Percentiles rank a stretch among this genome's conserved stretches.
Evolutionary conservation across 2,888 invertebrate species (phyloP).

Genomic region (Anthrax anthrax): DNA sequence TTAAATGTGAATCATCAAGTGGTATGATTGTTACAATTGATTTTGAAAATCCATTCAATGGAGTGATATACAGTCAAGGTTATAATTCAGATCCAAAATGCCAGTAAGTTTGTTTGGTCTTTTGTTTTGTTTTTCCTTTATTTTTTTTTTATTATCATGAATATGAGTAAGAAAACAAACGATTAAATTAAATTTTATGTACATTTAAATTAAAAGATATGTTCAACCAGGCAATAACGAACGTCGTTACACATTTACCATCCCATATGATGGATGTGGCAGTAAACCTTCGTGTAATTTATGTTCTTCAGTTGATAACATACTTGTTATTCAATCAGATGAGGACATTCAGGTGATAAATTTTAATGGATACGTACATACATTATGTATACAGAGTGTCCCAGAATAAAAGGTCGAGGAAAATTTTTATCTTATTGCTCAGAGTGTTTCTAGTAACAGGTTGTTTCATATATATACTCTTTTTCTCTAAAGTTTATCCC

Average conservation of each 20-base stretch:
- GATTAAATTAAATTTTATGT: too few relatives aligned
- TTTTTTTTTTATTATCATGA: neutral
- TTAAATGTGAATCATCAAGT: constrained; percentile 40
- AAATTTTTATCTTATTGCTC: too few relatives aligned
- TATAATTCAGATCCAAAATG: constrained; percentile 50
- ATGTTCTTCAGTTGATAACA: constrained; percentile 48
- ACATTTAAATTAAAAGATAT: constrained; percentile 36
- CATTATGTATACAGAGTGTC: too few relatives aligned
- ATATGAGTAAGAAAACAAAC: neutral
- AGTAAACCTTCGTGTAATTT: constrained; percentile 45
- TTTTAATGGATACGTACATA: too few relatives aligned
- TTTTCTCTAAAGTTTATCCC: too few relatives aligned
- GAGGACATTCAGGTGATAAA: constrained; percentile 41
- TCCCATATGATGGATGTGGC: constrained; percentile 51
- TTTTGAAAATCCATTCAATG: constrained; percentile 48
- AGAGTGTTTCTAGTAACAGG: too few relatives aligned
- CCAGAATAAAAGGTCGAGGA: too few relatives aligned
- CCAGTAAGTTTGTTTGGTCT: constrained; percentile 41
- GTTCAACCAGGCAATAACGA: constrained; percentile 44
- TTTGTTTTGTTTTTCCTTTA: constrained; percentile 8
- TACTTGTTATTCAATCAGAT: constrained; percentile 52
- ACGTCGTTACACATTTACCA: constrained; percentile 43
- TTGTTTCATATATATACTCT: too few relatives aligned
- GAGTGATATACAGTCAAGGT: constrained; percentile 58
- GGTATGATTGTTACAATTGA: constrained; percentile 48